Evolutionary conservation across 1,140 invertebrate species (phyloP), one percentile per base, ranked within the genome.

Genomic region (Bactericera cockerelli): DNA sequence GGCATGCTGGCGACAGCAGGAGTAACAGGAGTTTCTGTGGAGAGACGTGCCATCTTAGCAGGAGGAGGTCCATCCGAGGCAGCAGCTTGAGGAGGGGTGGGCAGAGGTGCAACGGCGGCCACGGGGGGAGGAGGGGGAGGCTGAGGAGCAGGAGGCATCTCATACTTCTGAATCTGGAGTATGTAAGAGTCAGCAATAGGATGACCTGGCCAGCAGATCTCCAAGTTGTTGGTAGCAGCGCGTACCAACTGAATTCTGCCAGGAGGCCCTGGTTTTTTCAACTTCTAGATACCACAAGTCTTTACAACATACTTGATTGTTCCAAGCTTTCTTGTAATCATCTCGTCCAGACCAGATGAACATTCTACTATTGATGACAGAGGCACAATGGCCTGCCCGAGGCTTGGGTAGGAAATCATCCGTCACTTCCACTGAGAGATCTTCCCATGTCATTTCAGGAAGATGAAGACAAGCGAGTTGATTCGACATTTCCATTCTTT

Each of bases 251-350:
- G 91, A 1, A 98, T 88, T 64, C 91, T 77, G 0, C 86, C 83
- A 0, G 94, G 93, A 33, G 89, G 80, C 2, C 84, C 75, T 3
- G 96, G 96, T 63, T 87, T 89, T n/a, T 60, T 91, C 89, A 0
- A 96, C 95, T 75, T 99, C 96, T 14, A 99, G 74, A 69, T 89
- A 98, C 94, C 94, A 99, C 2, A 99, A 73, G 73, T 99, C 96
- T 73, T 98, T 98, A 70, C 95, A 99, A 69, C 96, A 99, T 21
- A 98, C 89, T 79, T 99, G 96, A 76, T 98, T 99, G 75, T 98
- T 98, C 94, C 94, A 98, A 56, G 95, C 93, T 82, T 99, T 99
- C 56, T 94, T 79, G 71, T 99, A 99, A 2, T 96, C 96, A 76
- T 99, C 97, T 61, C 97, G 73, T 2, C 96, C 97, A 55, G 94